These are phyloP conservation scores for Chironomus tepperi DNA, from an alignment of 1,140 invertebrate species.

Conservation along the genomic window DNA sequence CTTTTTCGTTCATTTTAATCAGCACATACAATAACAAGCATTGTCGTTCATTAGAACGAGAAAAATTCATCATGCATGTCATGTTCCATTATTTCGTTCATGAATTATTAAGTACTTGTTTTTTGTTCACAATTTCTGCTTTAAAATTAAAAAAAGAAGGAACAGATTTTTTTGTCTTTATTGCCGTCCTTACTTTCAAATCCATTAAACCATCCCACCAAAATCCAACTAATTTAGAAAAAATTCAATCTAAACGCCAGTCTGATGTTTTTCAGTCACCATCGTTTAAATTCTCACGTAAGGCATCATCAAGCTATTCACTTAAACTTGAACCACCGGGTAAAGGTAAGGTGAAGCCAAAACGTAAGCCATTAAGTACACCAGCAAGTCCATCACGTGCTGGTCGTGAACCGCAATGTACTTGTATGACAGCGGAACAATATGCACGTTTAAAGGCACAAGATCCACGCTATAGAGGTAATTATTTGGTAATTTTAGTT, in stretches of 20 bases:
- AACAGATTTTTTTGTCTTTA: too few relatives aligned
- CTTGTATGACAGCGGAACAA: conserved; percentile 90
- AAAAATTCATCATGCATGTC: too few relatives aligned
- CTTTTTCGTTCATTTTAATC: too few relatives aligned
- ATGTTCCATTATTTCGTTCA: too few relatives aligned
- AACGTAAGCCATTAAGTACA: conserved; percentile 83
- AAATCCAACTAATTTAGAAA: too few relatives aligned
- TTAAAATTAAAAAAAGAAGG: too few relatives aligned
- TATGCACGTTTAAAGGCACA: conserved; percentile 73
- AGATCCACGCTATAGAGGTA: conserved; percentile 68
- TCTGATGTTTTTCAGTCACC: conserved; percentile 79
- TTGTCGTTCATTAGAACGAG: too few relatives aligned
- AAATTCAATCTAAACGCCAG: conserved; percentile 42
- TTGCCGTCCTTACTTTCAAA: too few relatives aligned
- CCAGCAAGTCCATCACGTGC: conserved; percentile 85
- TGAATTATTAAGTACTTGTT: too few relatives aligned
- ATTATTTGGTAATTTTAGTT: conserved; percentile 5
- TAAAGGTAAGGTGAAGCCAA: conserved; percentile 74
- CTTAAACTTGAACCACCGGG: conserved; percentile 82
- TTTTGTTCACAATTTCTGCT: too few relatives aligned
- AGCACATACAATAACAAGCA: too few relatives aligned
- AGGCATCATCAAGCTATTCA: conserved; percentile 92
- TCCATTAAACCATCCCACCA: too few relatives aligned
- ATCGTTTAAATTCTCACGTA: conserved; percentile 93
- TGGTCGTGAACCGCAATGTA: conserved; percentile 75